A percentile compares a stretch with the other conserved stretches of the same genome.
Evolutionary conservation across 1,140 invertebrate species (phyloP).

Genomic region (Macrobrachium nipponense): DNA sequence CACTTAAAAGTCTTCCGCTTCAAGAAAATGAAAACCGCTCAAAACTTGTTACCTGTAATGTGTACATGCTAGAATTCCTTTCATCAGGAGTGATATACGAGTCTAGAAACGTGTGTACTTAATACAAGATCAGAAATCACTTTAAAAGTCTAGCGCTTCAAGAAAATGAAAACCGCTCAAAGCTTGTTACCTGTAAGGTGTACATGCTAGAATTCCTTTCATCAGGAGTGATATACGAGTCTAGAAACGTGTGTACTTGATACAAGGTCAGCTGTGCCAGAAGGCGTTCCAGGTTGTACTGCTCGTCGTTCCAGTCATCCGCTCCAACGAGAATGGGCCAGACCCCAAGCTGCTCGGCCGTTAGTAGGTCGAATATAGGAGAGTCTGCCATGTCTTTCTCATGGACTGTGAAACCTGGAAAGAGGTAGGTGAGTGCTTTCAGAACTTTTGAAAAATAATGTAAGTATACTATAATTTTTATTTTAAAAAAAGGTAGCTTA

Average conservation of each 20-base stretch:
- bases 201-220: slow-evolving; percentile 72
- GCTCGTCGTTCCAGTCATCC: slow-evolving; percentile 65
- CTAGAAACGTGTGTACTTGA: slow-evolving; percentile 72
- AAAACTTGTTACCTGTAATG: slow-evolving; percentile 67
- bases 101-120: slow-evolving; percentile 72
- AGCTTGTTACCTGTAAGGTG: slow-evolving; percentile 68
- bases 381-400: slow-evolving; percentile 65
- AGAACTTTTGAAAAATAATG: not conserved
- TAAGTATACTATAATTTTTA: no score
- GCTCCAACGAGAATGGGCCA: slow-evolving; percentile 70
- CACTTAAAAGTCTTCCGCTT: no score
- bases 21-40: no score
- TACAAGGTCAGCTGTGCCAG: slow-evolving; percentile 70
- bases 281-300: slow-evolving; percentile 69
- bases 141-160: no score
- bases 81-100: slow-evolving; percentile 72
- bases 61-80: slow-evolving; percentile 71
- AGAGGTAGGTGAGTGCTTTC: not conserved
- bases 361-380: slow-evolving; percentile 69
- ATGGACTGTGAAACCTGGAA: slow-evolving; percentile 58
- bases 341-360: slow-evolving; percentile 68
- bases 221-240: slow-evolving; percentile 71
- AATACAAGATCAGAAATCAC: slow-evolving; percentile 71
- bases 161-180: no score
- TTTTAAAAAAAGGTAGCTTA: no score